A percentile compares a stretch with the other conserved stretches of the same genome.
Conservation (phyloP, 2,888 invertebrate species). For the Ennomos fuscantarius region DNA sequence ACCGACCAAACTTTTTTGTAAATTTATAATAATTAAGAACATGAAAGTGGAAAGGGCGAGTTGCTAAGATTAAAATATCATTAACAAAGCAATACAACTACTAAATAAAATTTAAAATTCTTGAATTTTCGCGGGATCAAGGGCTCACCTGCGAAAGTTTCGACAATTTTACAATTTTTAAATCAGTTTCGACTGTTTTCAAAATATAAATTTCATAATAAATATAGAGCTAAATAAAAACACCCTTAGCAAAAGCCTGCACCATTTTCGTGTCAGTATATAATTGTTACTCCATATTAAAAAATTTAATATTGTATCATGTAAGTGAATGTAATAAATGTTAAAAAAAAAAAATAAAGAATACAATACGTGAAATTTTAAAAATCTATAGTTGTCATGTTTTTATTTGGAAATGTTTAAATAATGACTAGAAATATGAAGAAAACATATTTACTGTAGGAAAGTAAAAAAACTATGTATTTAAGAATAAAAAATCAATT, state of each 20-base stretch:
- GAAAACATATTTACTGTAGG: conserved; percentile 70
- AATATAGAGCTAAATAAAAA: conserved; percentile 17
- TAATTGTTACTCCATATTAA: conserved; percentile 69
- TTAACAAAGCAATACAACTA: conserved; percentile 35
- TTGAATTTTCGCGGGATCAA: conserved; percentile 53
- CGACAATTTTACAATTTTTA: conserved; percentile 64
- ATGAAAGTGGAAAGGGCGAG: conserved; percentile 48
- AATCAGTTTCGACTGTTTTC: conserved; percentile 33
- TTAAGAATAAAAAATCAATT: conserved; percentile 52
- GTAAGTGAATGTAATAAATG: conserved; percentile 71
- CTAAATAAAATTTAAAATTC: conserved; percentile 59
- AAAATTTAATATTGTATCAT: conserved; percentile 52
- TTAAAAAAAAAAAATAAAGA: conserved; percentile 52
- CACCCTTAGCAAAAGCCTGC: conserved; percentile 36
- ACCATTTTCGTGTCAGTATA: conserved; percentile 47
- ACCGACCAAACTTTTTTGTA: conserved; percentile 73
- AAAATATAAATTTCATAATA: conserved; percentile 36
- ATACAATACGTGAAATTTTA: conserved; percentile 58
- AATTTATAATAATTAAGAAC: conserved; percentile 64
- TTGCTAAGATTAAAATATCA: conserved; percentile 37
- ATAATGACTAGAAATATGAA: conserved; percentile 62
- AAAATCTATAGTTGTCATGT: conserved; percentile 47
- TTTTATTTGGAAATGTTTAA: conserved; percentile 46
- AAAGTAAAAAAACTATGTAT: conserved; percentile 57
- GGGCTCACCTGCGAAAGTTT: conserved; percentile 72